A percentile compares a stretch with the other conserved stretches of the same genome.
Evolutionary conservation across 2,888 invertebrate genomes (phyloP).

Genomic region (Nemotelus nigrinus): DNA sequence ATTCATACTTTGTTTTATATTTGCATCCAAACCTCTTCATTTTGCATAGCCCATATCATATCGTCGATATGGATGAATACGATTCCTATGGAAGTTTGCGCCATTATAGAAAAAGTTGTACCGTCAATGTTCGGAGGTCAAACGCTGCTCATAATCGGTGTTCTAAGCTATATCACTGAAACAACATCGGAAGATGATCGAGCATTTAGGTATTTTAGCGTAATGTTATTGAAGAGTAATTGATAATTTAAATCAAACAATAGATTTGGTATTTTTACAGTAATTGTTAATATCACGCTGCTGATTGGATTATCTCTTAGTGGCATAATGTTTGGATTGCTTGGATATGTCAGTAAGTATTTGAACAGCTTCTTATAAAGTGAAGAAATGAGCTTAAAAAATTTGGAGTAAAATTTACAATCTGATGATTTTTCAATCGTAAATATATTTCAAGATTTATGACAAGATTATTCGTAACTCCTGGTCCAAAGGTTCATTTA

Average conservation of each 20-base stretch:
- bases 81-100: slow-evolving; percentile 63
- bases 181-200: slow-evolving; percentile 63
- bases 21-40: not conserved
- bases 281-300: slow-evolving; percentile 60
- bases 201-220: slow-evolving; percentile 57
- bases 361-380: not conserved
- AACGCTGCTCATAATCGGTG: slow-evolving; percentile 62
- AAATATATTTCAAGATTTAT: no score
- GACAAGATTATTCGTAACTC: no score
- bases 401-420: no score
- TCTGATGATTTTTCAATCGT: no score
- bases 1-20: not conserved
- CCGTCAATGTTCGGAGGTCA: slow-evolving; percentile 62
- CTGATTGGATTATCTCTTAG: slow-evolving; percentile 60
- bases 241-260: not conserved
- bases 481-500: no score
- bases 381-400: no score
- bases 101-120: slow-evolving; percentile 61
- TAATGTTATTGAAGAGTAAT: not conserved
- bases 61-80: slow-evolving; percentile 61
- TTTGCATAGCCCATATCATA: slow-evolving; percentile 19
- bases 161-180: slow-evolving; percentile 63
- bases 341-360: slow-evolving; percentile 61
- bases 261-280: slow-evolving; percentile 62
- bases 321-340: slow-evolving; percentile 58